A percentile compares a stretch with the other conserved stretches of the same genome.
Evolutionary conservation across 1,140 invertebrate genomes (phyloP).

Genomic region (Bacillus rossius): DNA sequence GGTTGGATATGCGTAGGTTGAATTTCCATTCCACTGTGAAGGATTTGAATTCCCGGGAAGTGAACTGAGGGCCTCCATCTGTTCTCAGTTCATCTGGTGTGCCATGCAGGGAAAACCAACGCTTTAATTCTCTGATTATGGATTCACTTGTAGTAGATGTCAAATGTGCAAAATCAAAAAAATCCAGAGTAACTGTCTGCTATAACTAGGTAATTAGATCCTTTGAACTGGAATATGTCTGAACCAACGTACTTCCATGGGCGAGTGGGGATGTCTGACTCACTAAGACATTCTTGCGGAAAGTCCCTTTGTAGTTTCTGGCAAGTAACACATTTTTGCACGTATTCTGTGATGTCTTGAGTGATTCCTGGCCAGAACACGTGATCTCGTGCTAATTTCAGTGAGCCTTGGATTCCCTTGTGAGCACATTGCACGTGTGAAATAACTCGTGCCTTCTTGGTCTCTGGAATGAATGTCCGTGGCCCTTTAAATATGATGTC

Average conservation of each 20-base stretch:
- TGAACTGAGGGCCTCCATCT: conserved; percentile 7
- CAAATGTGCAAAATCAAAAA: neutral
- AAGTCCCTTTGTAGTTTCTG: neutral
- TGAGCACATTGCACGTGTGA: neutral
- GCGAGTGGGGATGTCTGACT: conserved; percentile 1
- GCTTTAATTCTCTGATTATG: conserved; percentile 1
- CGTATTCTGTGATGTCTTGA: conserved; percentile 4
- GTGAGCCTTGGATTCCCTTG: neutral
- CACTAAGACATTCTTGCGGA: neutral
- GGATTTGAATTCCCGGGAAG: neutral
- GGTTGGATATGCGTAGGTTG: neutral
- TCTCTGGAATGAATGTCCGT: neutral
- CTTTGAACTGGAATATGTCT: conserved; percentile 1
- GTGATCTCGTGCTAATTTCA: neutral
- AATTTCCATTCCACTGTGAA: conserved; percentile 4
- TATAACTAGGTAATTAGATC: neutral
- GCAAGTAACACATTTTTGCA: neutral
- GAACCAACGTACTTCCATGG: neutral
- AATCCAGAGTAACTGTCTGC: conserved; percentile 3
- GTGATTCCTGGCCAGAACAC: conserved; percentile 6
- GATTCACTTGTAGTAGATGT: neutral
- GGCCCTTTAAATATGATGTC: conserved; percentile 6
- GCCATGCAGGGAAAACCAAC: conserved; percentile 8
- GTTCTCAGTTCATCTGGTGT: conserved; percentile 5
- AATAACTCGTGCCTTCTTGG: too few species aligned